Conservation (phyloP, 2,797 vertebrate genomes). For the Gallinago nigripennis region DNA sequence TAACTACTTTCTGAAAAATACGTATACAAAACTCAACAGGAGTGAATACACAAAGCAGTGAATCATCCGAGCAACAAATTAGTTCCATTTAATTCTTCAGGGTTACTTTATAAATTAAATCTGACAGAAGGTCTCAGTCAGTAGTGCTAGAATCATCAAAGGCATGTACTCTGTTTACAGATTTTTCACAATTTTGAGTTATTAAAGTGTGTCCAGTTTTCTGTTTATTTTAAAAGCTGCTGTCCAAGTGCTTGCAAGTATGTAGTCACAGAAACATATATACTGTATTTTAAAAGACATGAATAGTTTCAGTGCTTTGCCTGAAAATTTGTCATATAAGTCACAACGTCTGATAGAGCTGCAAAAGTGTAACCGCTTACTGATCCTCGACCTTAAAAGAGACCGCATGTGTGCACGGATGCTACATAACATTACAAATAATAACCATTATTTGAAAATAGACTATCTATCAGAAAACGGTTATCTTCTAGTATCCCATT, state of each 20-base stretch:
- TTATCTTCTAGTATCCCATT: neutral
- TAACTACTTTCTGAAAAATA: neutral
- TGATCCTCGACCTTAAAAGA: neutral
- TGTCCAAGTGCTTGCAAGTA: neutral
- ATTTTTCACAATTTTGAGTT: neutral
- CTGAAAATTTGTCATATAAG: neutral
- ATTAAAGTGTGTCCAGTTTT: neutral
- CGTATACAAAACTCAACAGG: neutral
- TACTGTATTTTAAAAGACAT: neutral
- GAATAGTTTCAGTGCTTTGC: neutral
- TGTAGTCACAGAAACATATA: neutral
- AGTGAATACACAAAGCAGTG: neutral
- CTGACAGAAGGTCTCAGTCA: neutral
- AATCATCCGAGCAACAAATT: conserved; percentile 17
- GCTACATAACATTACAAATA: neutral
- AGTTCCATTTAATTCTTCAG: conserved; percentile 30
- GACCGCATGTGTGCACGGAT: neutral
- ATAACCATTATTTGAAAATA: neutral
- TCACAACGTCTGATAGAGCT: neutral
- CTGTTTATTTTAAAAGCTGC: neutral
- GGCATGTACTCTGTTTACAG: neutral
- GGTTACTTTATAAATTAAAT: conserved; percentile 2
- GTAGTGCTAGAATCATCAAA: neutral
- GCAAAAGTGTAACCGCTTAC: neutral
- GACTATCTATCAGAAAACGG: neutral